Conservation (phyloP, 2,888 invertebrate genomes). For the Habroteleia sp. region DNA sequence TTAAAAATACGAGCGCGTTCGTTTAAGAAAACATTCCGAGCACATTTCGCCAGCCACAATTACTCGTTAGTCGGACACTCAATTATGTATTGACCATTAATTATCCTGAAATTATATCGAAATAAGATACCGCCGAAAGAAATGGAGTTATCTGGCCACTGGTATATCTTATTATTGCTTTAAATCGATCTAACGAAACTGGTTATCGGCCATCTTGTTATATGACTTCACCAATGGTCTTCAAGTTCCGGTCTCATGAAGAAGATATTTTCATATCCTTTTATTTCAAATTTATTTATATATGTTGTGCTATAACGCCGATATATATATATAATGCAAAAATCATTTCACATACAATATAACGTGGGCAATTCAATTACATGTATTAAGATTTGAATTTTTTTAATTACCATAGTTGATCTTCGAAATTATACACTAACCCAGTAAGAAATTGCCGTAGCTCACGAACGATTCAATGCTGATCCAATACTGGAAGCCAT, state of each 20-base stretch:
- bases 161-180: conserved; percentile 64
- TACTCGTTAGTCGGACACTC: conserved; percentile 64
- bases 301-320: no score
- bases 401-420: no score
- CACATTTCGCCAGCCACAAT: conserved; percentile 61
- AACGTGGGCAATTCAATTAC: no score
- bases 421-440: no score
- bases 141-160: conserved; percentile 65
- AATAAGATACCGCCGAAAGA: conserved; percentile 63
- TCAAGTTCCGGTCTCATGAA: conserved; percentile 55
- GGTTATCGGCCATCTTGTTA: conserved; percentile 66
- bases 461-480: no score
- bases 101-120: conserved; percentile 69
- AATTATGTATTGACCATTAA: conserved; percentile 71
- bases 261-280: conserved; percentile 56
- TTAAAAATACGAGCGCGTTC: conserved; percentile 60
- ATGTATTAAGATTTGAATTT: no score
- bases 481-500: no score
- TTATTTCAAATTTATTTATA: conserved; percentile 44
- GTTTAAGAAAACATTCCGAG: conserved; percentile 60
- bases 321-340: no score
- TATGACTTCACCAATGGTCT: conserved; percentile 62
- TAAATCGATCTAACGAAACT: conserved; percentile 65
- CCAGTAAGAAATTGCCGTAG: no score
- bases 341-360: no score